Evolutionary conservation across 2,888 invertebrate genomes (phyloP), one percentile per base, ranked within the genome.

Genomic region (Campaea margaritaria): DNA sequence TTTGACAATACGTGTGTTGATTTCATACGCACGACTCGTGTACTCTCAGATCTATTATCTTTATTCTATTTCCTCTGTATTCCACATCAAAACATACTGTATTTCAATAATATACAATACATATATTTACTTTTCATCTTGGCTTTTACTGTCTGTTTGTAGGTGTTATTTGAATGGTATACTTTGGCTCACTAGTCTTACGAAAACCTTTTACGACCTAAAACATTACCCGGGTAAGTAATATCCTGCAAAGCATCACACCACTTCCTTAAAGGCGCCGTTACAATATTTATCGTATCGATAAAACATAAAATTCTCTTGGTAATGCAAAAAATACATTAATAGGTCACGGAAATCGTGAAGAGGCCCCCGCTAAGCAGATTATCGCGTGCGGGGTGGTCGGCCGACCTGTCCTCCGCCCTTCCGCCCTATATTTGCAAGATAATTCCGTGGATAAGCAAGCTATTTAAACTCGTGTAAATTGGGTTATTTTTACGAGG

Each of bases 391-490:
- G 57, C 56, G 50, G 21, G 36, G 45, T 13, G 21, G 21, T 43
- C 41, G 46, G 50, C 31, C 52, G 42, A 16, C 31, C 52, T 39
- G 13, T 27, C 54, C 39, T 36, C 46, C 47, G 16, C 28, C 52
- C 62, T 56, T 51, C 64, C 58, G 64, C 42, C 59, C 64, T 62
- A 56, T 49, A 64, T 65, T 62, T 50, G 48, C 51, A 58, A 58
- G 58, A 58, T 62, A 53, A 66, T 62, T 57, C 14, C 13, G 38
- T 39, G 41, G 64, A 59, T 62, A 64, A 57, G 46, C 53, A 38
- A 53, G 28, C 34, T 31, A 53, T 48, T 58, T 42, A 50, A 46
- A 47, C 13, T 47, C 43, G 28, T 53, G 31, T 44, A 58, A 58
- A 64, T 58, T 54, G 49, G 54, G 54, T 64, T 54, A 58, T 47